A percentile compares a stretch with the other conserved stretches of the same genome.
Conservation (phyloP, 2,797 vertebrate genomes). For the Benthosema pterotum region DNA sequence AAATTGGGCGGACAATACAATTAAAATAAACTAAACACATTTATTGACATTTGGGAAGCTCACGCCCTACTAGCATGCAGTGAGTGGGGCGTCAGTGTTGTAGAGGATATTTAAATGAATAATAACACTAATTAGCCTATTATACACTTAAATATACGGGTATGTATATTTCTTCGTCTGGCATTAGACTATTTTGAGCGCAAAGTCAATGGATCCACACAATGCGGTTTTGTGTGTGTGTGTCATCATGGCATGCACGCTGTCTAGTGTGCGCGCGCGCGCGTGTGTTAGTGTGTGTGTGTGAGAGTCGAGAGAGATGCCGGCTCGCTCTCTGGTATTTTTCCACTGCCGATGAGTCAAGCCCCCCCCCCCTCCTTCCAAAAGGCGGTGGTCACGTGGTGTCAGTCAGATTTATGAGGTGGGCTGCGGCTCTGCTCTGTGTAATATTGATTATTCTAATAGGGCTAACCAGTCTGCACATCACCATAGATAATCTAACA, state of each 20-base stretch:
- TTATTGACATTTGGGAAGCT: too few relatives aligned
- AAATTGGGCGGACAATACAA: too few relatives aligned
- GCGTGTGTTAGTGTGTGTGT: too few relatives aligned
- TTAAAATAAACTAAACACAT: too few relatives aligned
- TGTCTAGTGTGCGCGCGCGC: too few relatives aligned
- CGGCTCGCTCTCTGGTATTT: constrained; percentile 68
- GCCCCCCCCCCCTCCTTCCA: neutral
- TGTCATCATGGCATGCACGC: neutral
- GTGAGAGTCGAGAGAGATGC: constrained; percentile 20
- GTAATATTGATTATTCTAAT: constrained; percentile 61
- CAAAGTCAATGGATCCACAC: constrained; percentile 16
- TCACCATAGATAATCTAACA: constrained; percentile 37
- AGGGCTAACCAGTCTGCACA: constrained; percentile 22
- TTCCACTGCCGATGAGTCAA: constrained; percentile 71
- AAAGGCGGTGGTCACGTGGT: constrained; percentile 60
- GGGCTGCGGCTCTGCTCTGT: constrained; percentile 30
- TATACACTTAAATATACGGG: too few relatives aligned
- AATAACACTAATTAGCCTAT: too few relatives aligned
- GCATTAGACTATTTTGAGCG: neutral
- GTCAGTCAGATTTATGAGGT: neutral
- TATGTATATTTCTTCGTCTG: too few relatives aligned
- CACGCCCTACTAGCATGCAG: too few relatives aligned
- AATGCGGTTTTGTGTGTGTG: constrained; percentile 38
- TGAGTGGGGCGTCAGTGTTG: too few relatives aligned
- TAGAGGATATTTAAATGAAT: too few relatives aligned